Conservation (phyloP, 2,113 vertebrate species). For the Campylorhamphus procurvoides region DNA sequence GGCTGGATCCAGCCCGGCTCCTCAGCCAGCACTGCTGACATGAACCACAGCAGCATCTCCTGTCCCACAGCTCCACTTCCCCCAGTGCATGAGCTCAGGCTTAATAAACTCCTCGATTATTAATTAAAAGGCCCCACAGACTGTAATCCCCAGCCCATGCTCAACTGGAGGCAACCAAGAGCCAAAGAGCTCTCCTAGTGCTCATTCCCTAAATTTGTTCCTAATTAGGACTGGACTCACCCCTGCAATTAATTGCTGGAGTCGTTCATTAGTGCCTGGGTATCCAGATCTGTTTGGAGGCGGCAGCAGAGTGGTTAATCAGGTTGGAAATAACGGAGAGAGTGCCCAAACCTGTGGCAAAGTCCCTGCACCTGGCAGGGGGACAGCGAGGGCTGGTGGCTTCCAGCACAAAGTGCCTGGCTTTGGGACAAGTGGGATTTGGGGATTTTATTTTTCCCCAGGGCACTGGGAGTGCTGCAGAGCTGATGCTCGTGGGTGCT, state of each 20-base stretch:
- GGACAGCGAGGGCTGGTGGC: not conserved
- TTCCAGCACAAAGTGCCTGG: not conserved
- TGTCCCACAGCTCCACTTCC: fast-evolving
- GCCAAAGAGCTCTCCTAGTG: not conserved
- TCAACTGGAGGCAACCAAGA: not conserved
- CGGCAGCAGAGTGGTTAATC: not conserved
- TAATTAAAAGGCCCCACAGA: not conserved
- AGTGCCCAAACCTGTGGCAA: fast-evolving
- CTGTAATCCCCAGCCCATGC: not conserved
- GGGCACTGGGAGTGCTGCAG: not conserved
- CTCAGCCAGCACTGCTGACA: not conserved
- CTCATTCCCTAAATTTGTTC: not conserved
- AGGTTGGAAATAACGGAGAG: fast-evolving
- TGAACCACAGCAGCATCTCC: not conserved
- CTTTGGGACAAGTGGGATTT: not conserved
- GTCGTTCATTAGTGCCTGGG: not conserved
- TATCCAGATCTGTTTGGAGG: not conserved
- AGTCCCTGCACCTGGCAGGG: not conserved
- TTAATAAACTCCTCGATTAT: not conserved
- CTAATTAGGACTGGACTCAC: conserved; percentile 6
- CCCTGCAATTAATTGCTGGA: not conserved
- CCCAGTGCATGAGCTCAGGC: not conserved
- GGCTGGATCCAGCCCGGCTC: not conserved
- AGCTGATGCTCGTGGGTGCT: not conserved
- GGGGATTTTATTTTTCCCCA: not conserved